Evolutionary conservation across 2,113 vertebrate species (phyloP).

Genomic region (Gymnorhina tibicen): DNA sequence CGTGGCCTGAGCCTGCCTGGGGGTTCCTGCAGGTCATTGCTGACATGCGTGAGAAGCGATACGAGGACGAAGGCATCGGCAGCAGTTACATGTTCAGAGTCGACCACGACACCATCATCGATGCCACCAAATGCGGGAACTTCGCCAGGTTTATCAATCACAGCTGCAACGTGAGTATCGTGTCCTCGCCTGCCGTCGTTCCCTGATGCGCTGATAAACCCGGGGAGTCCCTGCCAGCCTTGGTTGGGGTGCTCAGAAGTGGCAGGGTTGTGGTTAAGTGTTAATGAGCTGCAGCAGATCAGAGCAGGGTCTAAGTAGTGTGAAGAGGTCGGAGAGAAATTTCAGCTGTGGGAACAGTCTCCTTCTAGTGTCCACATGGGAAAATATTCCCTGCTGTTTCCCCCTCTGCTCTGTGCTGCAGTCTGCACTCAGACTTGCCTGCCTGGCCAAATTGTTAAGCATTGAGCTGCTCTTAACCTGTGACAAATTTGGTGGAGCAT

Average conservation of each 20-base stretch:
- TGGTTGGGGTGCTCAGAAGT: not conserved
- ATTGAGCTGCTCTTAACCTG: not conserved
- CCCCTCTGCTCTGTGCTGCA: not conserved
- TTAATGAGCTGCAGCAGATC: not conserved
- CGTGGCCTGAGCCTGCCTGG: not conserved
- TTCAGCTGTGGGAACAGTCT: not conserved
- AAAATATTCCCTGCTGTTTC: not conserved
- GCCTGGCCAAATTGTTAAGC: not conserved
- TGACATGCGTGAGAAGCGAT: constrained; percentile 97
- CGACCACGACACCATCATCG: constrained; percentile 98
- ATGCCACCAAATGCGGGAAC: constrained; percentile 97
- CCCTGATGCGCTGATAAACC: not conserved
- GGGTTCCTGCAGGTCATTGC: constrained; percentile 85
- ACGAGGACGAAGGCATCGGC: constrained; percentile 95
- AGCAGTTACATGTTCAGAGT: constrained; percentile 99
- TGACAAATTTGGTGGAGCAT: not conserved
- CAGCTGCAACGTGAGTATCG: constrained; percentile 93
- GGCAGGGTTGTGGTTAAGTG: not conserved
- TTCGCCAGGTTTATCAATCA: constrained; percentile 98
- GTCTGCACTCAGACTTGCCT: not conserved
- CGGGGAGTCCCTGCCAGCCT: not conserved
- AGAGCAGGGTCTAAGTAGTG: not conserved
- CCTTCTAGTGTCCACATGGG: not conserved
- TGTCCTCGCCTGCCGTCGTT: rapidly evolving
- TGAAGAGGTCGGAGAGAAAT: not conserved